Percentiles rank a stretch among this genome's conserved stretches.
These are phyloP conservation scores for Eupsittula cactorum DNA, from an alignment of 2,113 vertebrate genomes.

Conservation along the genomic window DNA sequence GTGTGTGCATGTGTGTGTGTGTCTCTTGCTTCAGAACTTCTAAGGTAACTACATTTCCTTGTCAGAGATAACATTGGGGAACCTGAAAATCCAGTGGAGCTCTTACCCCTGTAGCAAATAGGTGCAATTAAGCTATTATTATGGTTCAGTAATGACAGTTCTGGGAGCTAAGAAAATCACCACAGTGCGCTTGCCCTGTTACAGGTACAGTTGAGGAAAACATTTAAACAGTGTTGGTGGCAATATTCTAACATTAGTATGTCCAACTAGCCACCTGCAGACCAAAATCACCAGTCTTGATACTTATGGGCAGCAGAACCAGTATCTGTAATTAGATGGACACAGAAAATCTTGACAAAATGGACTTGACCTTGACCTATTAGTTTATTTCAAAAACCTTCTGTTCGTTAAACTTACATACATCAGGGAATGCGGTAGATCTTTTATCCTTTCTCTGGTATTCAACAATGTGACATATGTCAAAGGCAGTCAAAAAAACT, in stretches of 20 bases:
- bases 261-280: not conserved
- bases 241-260: not conserved
- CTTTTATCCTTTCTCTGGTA: slow-evolving; percentile 38
- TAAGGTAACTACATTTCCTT: not conserved
- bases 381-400: slow-evolving; percentile 60
- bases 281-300: not conserved
- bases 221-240: not conserved
- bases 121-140: not conserved
- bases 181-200: not conserved
- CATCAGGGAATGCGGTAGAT: slow-evolving; percentile 29
- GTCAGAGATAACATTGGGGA: not conserved
- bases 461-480: not conserved
- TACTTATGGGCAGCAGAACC: not conserved
- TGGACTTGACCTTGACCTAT: slow-evolving; percentile 30
- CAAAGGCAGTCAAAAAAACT: not conserved
- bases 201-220: not conserved
- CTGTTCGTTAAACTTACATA: slow-evolving; percentile 49
- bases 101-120: not conserved
- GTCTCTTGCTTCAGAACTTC: not conserved
- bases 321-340: not conserved
- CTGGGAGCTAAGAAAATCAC: not conserved
- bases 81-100: not conserved
- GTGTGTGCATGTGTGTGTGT: no score
- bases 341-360: slow-evolving; percentile 51
- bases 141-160: not conserved